Percentiles rank a stretch among this genome's conserved stretches.
Conservation (phyloP, 2,888 invertebrate genomes). For the Timema podura region DNA sequence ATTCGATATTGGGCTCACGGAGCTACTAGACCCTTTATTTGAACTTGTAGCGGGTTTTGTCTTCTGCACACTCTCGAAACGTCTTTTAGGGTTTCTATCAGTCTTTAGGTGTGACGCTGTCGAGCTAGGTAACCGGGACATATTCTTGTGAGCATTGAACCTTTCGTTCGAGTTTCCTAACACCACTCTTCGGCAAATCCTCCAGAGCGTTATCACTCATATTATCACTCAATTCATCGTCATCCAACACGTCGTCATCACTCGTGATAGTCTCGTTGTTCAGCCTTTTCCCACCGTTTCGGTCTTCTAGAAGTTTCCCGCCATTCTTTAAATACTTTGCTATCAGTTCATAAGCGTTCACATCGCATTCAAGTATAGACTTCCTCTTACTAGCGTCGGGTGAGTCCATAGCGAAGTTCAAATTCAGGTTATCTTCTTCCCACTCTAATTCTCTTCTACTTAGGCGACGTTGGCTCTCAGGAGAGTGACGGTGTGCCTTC, state of each 20-base stretch:
- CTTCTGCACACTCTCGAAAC: no score
- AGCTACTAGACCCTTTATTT: no score
- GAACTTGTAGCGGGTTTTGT: no score
- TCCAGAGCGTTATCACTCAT: slow-evolving; percentile 44
- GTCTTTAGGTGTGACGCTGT: no score
- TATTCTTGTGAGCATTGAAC: no score
- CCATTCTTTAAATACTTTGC: slow-evolving; percentile 45
- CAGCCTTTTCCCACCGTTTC: slow-evolving; percentile 39
- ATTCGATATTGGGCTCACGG: background rate
- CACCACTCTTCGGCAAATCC: slow-evolving; percentile 5
- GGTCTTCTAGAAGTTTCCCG: background rate
- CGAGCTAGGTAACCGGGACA: no score
- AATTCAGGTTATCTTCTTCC: slow-evolving; percentile 45
- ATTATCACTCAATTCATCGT: slow-evolving; percentile 52
- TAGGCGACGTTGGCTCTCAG: slow-evolving; percentile 24
- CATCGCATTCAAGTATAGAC: slow-evolving; percentile 77
- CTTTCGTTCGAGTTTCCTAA: background rate
- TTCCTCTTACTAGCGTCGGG: slow-evolving; percentile 46
- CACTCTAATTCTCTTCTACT: slow-evolving; percentile 48
- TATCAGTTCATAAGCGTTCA: slow-evolving; percentile 79
- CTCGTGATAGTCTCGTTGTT: slow-evolving; percentile 44
- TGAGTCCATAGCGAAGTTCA: slow-evolving; percentile 40
- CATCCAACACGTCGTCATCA: slow-evolving; percentile 49
- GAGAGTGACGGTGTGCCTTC: background rate
- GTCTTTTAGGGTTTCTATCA: no score